Conservation (phyloP, 2,797 vertebrate species). For the Yasuhikotakia modesta region DNA sequence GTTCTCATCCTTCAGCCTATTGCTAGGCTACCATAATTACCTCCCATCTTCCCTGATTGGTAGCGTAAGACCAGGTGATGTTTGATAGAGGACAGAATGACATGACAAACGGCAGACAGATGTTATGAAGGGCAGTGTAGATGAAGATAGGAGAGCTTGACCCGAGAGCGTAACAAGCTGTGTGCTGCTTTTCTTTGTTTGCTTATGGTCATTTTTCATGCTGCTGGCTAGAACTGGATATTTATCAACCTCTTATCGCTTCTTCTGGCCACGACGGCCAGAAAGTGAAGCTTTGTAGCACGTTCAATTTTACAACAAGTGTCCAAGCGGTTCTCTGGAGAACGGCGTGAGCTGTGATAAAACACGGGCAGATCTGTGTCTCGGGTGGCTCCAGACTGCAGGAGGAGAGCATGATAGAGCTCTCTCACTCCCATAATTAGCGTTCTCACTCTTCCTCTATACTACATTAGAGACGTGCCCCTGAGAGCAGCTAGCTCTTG, state of each 20-base stretch:
- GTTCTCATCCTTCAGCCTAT: constrained; percentile 35
- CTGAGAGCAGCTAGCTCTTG: constrained; percentile 54
- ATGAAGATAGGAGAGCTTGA: constrained; percentile 30
- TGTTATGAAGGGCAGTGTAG: background rate
- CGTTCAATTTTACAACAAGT: constrained; percentile 28
- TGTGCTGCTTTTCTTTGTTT: background rate
- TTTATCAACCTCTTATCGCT: constrained; percentile 45
- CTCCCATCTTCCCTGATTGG: constrained; percentile 7
- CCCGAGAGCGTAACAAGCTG: background rate
- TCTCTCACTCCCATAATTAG: constrained; percentile 55
- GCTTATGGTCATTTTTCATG: constrained; percentile 7
- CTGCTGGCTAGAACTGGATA: constrained; percentile 12
- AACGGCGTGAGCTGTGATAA: constrained; percentile 4
- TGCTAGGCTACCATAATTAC: constrained; percentile 53
- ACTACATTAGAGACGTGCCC: constrained; percentile 56
- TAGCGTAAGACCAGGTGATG: constrained; percentile 12
- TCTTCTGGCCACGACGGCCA: background rate
- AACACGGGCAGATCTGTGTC: constrained; percentile 1
- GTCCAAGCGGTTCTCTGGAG: constrained; percentile 2
- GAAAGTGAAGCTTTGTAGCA: constrained; percentile 20
- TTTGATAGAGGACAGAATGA: constrained; percentile 12
- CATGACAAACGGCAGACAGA: background rate
- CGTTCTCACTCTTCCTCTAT: constrained; percentile 43
- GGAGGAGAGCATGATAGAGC: constrained; percentile 26
- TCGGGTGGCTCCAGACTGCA: background rate